phyloP scores from a whole-genome alignment of 2,888 invertebrate species.

The Noctua comes region DNA sequence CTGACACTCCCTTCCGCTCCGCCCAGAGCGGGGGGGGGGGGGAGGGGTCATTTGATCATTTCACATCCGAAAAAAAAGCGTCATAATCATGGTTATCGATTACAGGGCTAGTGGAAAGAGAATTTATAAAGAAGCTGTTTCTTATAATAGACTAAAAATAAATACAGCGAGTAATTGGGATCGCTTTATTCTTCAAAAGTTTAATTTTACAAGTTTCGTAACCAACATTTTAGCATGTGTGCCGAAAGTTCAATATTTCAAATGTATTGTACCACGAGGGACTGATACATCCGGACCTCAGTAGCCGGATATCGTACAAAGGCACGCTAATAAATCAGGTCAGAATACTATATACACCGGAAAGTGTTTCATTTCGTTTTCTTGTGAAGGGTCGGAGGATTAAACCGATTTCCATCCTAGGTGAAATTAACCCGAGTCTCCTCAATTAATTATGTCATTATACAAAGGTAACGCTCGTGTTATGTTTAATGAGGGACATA shows the following conservation, averaged over 20 bases:
- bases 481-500: constrained; percentile 48
- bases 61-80: no score
- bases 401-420: constrained; percentile 37
- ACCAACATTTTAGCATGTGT: neutral
- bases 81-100: neutral
- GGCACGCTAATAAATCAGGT: constrained; percentile 34
- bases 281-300: constrained; percentile 42
- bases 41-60: no score
- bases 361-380: constrained; percentile 45
- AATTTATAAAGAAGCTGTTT: neutral
- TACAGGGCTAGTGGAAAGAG: neutral
- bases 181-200: neutral
- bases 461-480: constrained; percentile 37
- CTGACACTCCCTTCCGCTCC: no score
- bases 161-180: neutral
- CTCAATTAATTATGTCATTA: constrained; percentile 45
- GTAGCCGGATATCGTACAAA: constrained; percentile 31
- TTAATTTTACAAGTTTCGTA: neutral
- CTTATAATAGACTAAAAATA: neutral
- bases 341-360: constrained; percentile 19
- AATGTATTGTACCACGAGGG: constrained; percentile 16
- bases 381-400: constrained; percentile 15
- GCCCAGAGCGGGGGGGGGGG: no score
- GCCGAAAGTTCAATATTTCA: constrained; percentile 12
- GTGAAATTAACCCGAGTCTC: constrained; percentile 25